Conservation (phyloP, 1,140 invertebrate genomes). For the Brachionus angularis region DNA sequence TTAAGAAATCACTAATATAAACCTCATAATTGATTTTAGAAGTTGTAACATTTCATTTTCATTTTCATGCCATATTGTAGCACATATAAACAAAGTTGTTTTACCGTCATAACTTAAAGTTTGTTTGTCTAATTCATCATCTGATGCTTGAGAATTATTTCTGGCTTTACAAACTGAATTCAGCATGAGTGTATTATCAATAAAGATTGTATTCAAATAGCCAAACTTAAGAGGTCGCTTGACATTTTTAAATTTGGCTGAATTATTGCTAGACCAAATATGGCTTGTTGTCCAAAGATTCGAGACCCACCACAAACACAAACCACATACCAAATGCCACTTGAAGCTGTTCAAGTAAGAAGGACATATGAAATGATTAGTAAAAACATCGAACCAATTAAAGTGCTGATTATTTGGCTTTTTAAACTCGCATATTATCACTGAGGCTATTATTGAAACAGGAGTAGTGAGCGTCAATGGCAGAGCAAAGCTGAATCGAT, state of each 20-base stretch:
- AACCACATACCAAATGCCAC: conserved; percentile 46
- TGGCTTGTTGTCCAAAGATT: conserved; percentile 92
- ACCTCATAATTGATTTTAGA: conserved; percentile 55
- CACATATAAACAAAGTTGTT: conserved; percentile 50
- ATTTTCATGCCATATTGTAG: conserved; percentile 57
- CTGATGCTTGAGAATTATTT: conserved; percentile 64
- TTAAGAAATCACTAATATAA: background rate
- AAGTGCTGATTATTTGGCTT: conserved; percentile 56
- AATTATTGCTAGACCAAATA: conserved; percentile 94
- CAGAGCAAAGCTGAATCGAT: conserved; percentile 51
- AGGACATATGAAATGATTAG: conserved; percentile 33
- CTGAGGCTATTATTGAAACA: conserved; percentile 64
- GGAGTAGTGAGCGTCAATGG: conserved; percentile 51
- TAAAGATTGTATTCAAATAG: conserved; percentile 15
- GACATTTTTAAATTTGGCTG: background rate
- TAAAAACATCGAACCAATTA: conserved; percentile 42
- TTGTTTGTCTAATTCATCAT: conserved; percentile 62
- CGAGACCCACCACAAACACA: conserved; percentile 80
- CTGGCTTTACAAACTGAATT: background rate
- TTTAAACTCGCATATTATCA: conserved; percentile 45
- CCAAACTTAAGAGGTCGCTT: conserved; percentile 40
- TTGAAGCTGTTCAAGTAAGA: conserved; percentile 6
- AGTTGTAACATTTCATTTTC: conserved; percentile 56
- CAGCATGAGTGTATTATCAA: conserved; percentile 30
- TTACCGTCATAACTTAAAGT: background rate